Conservation (phyloP, 2,888 invertebrate genomes). For the Stenchaetothrips biformis region DNA sequence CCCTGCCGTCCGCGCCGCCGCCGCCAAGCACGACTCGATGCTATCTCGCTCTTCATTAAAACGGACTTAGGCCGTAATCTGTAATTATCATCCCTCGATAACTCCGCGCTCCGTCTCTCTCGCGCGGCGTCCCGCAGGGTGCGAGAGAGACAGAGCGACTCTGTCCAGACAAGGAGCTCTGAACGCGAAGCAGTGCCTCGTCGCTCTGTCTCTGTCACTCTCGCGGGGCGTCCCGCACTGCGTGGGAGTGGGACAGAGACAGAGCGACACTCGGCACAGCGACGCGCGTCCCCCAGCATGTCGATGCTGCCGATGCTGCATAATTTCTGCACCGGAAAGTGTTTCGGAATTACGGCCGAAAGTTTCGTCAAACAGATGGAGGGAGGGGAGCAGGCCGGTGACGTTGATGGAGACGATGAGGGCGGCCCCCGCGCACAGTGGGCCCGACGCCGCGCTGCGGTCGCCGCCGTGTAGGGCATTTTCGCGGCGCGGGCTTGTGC, state of each 20-base stretch:
- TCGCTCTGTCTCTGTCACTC: too few species aligned
- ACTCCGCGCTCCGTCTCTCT: not conserved
- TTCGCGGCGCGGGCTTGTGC: not conserved
- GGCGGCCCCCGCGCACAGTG: too few species aligned
- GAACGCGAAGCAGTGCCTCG: too few species aligned
- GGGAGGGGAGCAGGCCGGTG: too few species aligned
- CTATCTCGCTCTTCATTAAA: constrained; percentile 16
- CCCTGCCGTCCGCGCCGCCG: too few species aligned
- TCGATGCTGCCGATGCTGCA: constrained; percentile 22
- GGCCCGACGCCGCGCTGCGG: not conserved
- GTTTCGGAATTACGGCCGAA: constrained; percentile 13
- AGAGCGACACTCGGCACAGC: too few species aligned
- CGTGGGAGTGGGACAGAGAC: too few species aligned
- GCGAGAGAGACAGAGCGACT: too few species aligned
- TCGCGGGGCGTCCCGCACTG: too few species aligned
- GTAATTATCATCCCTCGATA: constrained; percentile 8
- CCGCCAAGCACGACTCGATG: not conserved
- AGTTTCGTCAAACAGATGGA: not conserved
- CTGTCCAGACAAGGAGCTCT: too few species aligned
- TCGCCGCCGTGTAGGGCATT: not conserved
- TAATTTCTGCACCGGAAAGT: constrained; percentile 19
- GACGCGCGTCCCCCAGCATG: not conserved
- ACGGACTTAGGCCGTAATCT: constrained; percentile 15
- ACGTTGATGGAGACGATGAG: too few species aligned
- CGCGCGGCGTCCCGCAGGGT: not conserved